Evolutionary conservation across 2,797 vertebrate species (phyloP), one percentile per base, ranked within the genome.

Genomic region (Coregonus sp.): DNA sequence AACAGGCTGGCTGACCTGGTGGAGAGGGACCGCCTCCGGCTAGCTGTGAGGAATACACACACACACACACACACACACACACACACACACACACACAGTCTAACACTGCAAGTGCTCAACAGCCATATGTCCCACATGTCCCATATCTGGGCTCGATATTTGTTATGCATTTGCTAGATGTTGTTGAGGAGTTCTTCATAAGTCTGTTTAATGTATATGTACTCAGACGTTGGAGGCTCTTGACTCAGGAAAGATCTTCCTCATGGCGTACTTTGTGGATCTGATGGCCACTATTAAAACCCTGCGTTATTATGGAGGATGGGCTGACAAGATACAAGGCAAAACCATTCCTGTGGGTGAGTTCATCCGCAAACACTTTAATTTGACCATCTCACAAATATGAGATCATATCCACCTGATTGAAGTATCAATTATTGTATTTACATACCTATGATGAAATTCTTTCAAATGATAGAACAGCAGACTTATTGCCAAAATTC

Each of bases 311-410:
- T 96, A 90, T 71, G 95, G 93, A 31, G 96, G 96, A 56, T 97
- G 96, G 96, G 95, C 96, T 63, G 96, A 97, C 89, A 97, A 97
- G 92, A 92, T 95, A 82, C 95, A 97, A 0, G 96, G 96, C 0
- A 95, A 92, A 73, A 97, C 96, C 56, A 93, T 97, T 77, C 96
- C 96, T 0, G 89, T 94, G 25, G 96, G 96, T 96, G 80, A 95
- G 95, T 89, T 80, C 0, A 50, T 59, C 16, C 29, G 11, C 16
- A 52, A 33, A 29, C 33, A 25, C 20, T 29, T 29, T 11, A 25
- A 20, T 11, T 16, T 18, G 18, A n/a, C 56, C 56, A 18, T 59
- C 56, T 18, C 56, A 20, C 15, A 66, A 31, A 66, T 31, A 29
- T 66, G 29, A 31, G 29, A 14, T 11, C 25, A 7, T 14, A 31